Evolutionary conservation across 2,113 vertebrate genomes (phyloP).

Genomic region (Rhinolophus ferrumequinum): DNA sequence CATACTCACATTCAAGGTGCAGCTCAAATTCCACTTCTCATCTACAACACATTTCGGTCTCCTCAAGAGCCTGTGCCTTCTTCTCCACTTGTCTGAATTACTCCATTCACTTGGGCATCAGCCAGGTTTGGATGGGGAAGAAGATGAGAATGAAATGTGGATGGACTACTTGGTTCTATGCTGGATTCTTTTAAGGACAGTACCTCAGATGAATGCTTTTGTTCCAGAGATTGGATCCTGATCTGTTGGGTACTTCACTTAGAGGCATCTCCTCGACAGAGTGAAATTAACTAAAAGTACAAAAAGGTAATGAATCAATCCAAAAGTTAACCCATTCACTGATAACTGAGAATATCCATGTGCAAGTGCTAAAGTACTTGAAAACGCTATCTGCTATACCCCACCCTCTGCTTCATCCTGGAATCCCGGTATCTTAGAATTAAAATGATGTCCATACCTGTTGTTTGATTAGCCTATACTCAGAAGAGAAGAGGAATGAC

Average conservation of each 20-base stretch:
- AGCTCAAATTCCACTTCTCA: background rate
- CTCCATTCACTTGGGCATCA: background rate
- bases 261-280: background rate
- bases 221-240: background rate
- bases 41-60: background rate
- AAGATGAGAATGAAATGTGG: background rate
- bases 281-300: background rate
- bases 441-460: background rate
- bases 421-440: background rate
- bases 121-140: background rate
- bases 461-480: background rate
- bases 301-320: background rate
- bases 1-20: background rate
- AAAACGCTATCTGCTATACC: background rate
- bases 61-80: background rate
- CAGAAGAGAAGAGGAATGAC: background rate
- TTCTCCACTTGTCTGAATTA: background rate
- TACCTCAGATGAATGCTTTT: background rate
- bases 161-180: background rate
- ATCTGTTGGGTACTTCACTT: background rate
- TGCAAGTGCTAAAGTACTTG: background rate
- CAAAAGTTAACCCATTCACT: background rate
- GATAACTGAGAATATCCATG: background rate
- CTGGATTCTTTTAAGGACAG: background rate
- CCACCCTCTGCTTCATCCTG: background rate